A percentile compares a stretch with the other conserved stretches of the same genome.
Conservation (phyloP, 2,888 invertebrate species). For the Brenthis ino region DNA sequence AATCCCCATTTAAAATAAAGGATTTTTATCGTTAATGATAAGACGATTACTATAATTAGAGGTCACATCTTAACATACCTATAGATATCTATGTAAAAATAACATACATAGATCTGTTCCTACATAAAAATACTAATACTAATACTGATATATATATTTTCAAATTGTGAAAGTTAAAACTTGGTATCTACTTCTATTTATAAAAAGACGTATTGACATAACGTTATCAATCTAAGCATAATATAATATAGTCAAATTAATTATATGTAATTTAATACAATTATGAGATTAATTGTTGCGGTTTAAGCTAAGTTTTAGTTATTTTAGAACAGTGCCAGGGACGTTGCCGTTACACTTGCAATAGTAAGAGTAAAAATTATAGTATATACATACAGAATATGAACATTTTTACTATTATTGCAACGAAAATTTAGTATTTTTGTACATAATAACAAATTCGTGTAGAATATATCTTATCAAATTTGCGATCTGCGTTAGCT, state of each 20-base stretch:
- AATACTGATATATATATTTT: background rate
- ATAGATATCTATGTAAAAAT: no score
- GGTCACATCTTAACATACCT: no score
- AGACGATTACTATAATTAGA: no score
- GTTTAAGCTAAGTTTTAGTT: slow-evolving; percentile 53
- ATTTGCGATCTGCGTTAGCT: background rate
- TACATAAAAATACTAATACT: no score
- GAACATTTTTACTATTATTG: background rate
- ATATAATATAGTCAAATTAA: slow-evolving; percentile 72
- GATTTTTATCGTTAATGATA: background rate
- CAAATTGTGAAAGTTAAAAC: no score
- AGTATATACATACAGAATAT: background rate
- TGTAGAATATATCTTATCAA: no score
- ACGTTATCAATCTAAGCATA: slow-evolving; percentile 54
- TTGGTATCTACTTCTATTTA: no score
- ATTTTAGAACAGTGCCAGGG: slow-evolving; percentile 53
- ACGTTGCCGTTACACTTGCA: slow-evolving; percentile 32
- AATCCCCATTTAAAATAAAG: background rate
- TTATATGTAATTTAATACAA: slow-evolving; percentile 51
- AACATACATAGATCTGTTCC: no score
- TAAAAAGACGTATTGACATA: slow-evolving; percentile 14
- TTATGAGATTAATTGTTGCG: slow-evolving; percentile 66
- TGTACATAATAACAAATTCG: background rate
- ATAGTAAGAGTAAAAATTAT: background rate
- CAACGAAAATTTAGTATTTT: background rate